Evolutionary conservation across 2,888 invertebrate species (phyloP).

Genomic region (Cosmorhoe ocellata): DNA sequence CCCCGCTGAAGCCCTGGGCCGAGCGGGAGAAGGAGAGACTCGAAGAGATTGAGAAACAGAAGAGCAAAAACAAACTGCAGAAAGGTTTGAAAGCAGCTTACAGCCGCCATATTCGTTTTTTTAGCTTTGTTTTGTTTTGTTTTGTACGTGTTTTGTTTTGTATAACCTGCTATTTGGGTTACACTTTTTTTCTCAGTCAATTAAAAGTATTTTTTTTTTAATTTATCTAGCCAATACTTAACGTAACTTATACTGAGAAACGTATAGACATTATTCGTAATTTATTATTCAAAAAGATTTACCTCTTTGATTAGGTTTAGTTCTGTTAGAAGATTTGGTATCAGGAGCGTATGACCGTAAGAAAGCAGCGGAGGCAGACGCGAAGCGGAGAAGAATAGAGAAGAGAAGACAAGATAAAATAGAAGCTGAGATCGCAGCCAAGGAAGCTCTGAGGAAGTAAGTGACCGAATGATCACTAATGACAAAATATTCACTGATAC

Average conservation of each 20-base stretch:
- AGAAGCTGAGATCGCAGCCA: conserved; percentile 58
- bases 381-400: conserved; percentile 55
- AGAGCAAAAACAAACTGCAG: conserved; percentile 56
- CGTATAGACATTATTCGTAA: too few species aligned
- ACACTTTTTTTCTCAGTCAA: too few species aligned
- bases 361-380: conserved; percentile 65
- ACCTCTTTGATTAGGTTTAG: conserved; percentile 73
- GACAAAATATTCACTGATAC: too few species aligned
- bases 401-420: conserved; percentile 58
- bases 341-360: conserved; percentile 79
- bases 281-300: too few species aligned
- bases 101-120: too few species aligned
- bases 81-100: conserved; percentile 50
- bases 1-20: conserved; percentile 74
- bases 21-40: conserved; percentile 69
- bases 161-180: too few species aligned
- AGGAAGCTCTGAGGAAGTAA: conserved; percentile 61
- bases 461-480: neutral
- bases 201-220: too few species aligned
- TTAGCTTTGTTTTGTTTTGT: neutral
- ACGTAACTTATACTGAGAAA: too few species aligned
- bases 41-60: conserved; percentile 54
- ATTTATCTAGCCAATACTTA: too few species aligned
- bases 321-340: conserved; percentile 80
- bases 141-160: too few species aligned